A percentile compares a stretch with the other conserved stretches of the same genome.
Conservation (phyloP, 2,888 invertebrate genomes). For the Lepidonotus clava region DNA sequence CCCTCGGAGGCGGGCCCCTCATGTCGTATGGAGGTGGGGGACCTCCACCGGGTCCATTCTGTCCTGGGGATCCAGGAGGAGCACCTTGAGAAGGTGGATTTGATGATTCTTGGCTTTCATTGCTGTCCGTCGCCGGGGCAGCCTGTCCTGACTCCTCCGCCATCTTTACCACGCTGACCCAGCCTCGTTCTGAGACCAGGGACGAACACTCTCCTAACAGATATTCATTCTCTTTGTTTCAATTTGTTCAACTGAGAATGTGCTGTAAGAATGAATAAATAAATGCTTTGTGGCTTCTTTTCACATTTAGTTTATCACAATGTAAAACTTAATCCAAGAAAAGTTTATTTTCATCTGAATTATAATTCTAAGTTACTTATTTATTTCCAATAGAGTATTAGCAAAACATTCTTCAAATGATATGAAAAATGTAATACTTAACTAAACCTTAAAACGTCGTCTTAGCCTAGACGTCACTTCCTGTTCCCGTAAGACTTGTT, state of each 20-base stretch:
- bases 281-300: too few relatives aligned
- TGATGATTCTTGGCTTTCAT: slow-evolving; percentile 27
- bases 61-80: slow-evolving; percentile 20
- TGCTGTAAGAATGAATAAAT: too few relatives aligned
- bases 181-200: slow-evolving; percentile 50
- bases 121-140: slow-evolving; percentile 34
- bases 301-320: too few relatives aligned
- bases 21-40: slow-evolving; percentile 43
- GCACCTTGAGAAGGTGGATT: not conserved
- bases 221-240: too few relatives aligned
- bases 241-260: too few relatives aligned
- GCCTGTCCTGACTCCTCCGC: slow-evolving; percentile 4
- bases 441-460: not conserved
- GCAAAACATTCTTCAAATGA: too few relatives aligned
- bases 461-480: not conserved
- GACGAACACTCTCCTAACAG: too few relatives aligned
- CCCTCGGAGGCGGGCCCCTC: slow-evolving; percentile 23
- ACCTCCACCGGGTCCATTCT: slow-evolving; percentile 32
- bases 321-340: too few relatives aligned
- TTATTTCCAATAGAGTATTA: too few relatives aligned
- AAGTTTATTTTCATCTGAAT: too few relatives aligned
- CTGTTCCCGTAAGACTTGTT: not conserved
- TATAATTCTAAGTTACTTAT: too few relatives aligned
- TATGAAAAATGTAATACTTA: not conserved
- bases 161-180: slow-evolving; percentile 46